phyloP scores from a whole-genome alignment of 1,140 invertebrate genomes.

The Brachionus rubens region DNA sequence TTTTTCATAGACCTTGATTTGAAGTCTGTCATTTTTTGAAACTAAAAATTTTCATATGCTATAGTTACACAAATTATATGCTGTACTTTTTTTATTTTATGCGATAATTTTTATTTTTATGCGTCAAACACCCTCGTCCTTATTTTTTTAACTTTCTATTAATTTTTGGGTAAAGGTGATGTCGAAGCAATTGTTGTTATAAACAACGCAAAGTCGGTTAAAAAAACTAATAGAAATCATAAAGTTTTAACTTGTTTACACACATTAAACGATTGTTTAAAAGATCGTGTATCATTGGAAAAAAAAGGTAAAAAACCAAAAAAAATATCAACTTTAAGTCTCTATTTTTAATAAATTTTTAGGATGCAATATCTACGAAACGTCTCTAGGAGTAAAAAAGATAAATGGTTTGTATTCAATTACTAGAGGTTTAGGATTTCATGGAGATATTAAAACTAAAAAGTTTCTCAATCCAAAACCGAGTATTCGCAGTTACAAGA shows the following conservation, averaged over 20 bases:
- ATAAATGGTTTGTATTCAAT: slow-evolving; percentile 31
- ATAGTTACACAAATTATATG: too few relatives aligned
- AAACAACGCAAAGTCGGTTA: neutral
- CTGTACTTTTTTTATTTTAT: too few relatives aligned
- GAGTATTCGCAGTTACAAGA: neutral
- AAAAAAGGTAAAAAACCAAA: neutral
- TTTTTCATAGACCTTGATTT: too few relatives aligned
- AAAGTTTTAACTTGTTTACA: slow-evolving; percentile 20
- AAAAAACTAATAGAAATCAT: neutral
- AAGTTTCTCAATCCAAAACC: neutral
- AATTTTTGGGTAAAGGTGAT: slow-evolving; percentile 27
- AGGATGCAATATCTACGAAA: slow-evolving; percentile 15
- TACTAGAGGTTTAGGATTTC: slow-evolving; percentile 39
- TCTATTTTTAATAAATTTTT: neutral
- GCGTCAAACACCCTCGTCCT: too few relatives aligned
- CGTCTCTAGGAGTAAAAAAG: neutral
- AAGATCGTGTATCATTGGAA: neutral
- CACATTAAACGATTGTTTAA: slow-evolving; percentile 4
- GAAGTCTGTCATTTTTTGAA: too few relatives aligned
- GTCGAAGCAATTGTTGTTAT: slow-evolving; percentile 37
- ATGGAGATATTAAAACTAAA: slow-evolving; percentile 43
- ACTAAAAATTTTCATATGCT: too few relatives aligned
- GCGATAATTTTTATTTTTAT: too few relatives aligned
- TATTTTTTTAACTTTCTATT: neutral
- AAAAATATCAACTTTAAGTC: neutral